Evolutionary conservation across 64 coral and sea anemone genomes (phyloP).

Genomic region (Porites australiensis): DNA sequence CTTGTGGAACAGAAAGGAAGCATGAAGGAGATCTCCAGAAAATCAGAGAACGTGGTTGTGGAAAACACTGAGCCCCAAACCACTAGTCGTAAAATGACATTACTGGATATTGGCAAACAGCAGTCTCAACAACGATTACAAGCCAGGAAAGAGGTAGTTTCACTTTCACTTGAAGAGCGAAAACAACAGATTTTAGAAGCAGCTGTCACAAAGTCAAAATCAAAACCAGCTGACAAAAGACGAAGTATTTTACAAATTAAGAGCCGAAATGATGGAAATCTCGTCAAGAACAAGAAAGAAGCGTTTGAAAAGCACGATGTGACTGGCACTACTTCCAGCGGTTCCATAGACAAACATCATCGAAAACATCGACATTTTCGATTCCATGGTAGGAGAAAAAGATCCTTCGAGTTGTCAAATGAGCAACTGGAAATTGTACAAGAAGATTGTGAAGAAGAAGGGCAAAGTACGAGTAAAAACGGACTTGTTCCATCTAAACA

Average conservation of each 20-base stretch:
- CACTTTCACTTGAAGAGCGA: constrained; percentile 28
- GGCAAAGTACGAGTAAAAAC: neutral
- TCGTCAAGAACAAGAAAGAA: constrained; percentile 37
- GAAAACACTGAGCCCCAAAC: neutral
- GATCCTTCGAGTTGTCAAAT: constrained; percentile 15
- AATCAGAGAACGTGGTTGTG: neutral
- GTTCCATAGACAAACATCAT: neutral
- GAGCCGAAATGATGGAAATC: constrained; percentile 34
- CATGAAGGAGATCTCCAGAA: neutral
- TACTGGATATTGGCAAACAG: constrained; percentile 25
- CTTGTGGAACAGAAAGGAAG: neutral
- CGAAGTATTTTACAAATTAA: constrained; percentile 51
- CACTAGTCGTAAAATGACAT: constrained; percentile 11
- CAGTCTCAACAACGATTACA: constrained; percentile 9
- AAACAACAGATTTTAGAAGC: constrained; percentile 15
- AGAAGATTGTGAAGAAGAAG: constrained; percentile 1
- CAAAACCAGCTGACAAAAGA: constrained; percentile 44
- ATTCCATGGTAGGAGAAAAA: neutral
- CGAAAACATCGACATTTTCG: constrained; percentile 14
- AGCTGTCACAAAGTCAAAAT: neutral
- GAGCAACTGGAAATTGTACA: neutral
- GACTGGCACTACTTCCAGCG: neutral
- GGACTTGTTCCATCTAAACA: neutral
- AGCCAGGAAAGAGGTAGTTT: neutral
- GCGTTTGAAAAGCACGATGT: neutral